These are phyloP conservation scores for Chymomyza procnemis DNA, from an alignment of 2,888 invertebrate species.

Conservation along the genomic window DNA sequence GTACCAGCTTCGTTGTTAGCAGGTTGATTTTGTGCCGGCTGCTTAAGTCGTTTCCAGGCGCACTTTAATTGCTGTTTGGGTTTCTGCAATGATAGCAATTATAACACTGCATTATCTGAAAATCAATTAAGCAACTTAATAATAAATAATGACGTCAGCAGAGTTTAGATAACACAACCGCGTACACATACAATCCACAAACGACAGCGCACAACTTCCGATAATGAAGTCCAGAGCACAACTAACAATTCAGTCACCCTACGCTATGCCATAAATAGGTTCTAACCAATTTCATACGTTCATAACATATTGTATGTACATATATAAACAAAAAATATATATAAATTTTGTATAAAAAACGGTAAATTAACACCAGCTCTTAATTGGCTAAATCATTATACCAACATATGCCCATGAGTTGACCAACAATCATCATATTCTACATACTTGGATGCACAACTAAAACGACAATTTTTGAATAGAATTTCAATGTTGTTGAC, in stretches of 20 bases:
- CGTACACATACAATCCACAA: slow-evolving; percentile 9
- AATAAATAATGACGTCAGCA: background rate
- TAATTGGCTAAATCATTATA: slow-evolving; percentile 46
- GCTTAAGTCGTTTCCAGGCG: slow-evolving; percentile 61
- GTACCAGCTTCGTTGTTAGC: slow-evolving; percentile 51
- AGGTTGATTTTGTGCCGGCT: slow-evolving; percentile 23
- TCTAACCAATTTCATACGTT: background rate
- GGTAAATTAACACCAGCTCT: slow-evolving; percentile 40
- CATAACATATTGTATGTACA: slow-evolving; percentile 7
- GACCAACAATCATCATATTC: background rate
- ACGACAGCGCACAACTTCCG: slow-evolving; percentile 1
- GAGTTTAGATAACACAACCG: background rate
- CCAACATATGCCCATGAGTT: slow-evolving; percentile 30
- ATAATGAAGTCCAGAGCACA: slow-evolving; percentile 10
- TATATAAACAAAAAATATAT: slow-evolving; percentile 6
- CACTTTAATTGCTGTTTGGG: slow-evolving; percentile 57
- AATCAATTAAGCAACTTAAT: background rate
- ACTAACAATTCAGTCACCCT: slow-evolving; percentile 29
- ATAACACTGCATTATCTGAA: background rate
- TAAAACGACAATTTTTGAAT: background rate
- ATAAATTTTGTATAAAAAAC: slow-evolving; percentile 5
- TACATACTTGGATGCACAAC: background rate
- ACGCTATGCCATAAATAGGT: slow-evolving; percentile 36
- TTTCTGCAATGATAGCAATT: slow-evolving; percentile 44
- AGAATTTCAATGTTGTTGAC: background rate